Percentiles rank a stretch among this genome's conserved stretches.
phyloP scores from a whole-genome alignment of 1,140 invertebrate species.

The Drosophila pseudoobscura region DNA sequence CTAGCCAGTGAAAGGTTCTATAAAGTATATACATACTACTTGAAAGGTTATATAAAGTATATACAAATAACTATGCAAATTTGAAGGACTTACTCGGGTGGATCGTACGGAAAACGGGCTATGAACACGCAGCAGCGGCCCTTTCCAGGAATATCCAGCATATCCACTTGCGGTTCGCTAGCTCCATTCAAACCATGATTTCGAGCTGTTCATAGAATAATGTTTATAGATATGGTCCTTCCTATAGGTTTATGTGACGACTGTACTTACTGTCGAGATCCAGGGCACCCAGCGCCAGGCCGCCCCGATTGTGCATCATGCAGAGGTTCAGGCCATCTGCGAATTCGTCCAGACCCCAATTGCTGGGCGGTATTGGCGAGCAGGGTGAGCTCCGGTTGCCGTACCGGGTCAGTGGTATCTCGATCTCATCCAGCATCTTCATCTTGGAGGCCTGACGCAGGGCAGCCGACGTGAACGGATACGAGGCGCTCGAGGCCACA shows the following conservation, averaged over 20 bases:
- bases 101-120: constrained; percentile 97
- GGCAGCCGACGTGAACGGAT: constrained; percentile 86
- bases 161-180: constrained; percentile 89
- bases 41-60: too few relatives aligned
- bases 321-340: constrained; percentile 86
- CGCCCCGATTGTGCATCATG: constrained; percentile 85
- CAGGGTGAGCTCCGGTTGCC: constrained; percentile 87
- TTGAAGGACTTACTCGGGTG: constrained; percentile 86
- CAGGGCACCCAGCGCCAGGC: constrained; percentile 84
- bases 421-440: constrained; percentile 88
- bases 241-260: too few relatives aligned
- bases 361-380: constrained; percentile 85
- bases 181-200: constrained; percentile 75
- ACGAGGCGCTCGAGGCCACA: constrained; percentile 82
- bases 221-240: too few relatives aligned
- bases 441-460: constrained; percentile 85
- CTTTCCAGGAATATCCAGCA: constrained; percentile 96
- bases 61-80: not conserved
- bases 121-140: constrained; percentile 96
- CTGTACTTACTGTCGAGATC: constrained; percentile 85
- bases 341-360: constrained; percentile 86
- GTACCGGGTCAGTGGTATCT: constrained; percentile 86
- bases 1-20: too few relatives aligned
- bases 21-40: too few relatives aligned
- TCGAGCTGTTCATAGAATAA: constrained; percentile 44